Evolutionary conservation across 2,888 invertebrate species (phyloP), one percentile per base, ranked within the genome.

Genomic region (Trissolcus brochymenae): DNA sequence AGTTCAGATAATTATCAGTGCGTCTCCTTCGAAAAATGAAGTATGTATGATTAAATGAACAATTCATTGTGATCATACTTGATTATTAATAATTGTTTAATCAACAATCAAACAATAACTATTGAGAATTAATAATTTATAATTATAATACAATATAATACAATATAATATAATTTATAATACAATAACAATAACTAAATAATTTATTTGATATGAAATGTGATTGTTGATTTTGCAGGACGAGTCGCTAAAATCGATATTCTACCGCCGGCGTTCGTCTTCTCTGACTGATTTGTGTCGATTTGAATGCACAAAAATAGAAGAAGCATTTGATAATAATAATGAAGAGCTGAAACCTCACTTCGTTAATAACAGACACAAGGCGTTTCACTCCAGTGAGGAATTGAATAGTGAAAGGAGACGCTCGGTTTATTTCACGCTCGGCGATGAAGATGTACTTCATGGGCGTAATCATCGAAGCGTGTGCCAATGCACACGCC

Each of bases 1-100:
- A 29, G 84, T 88, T 0, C 86, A 86, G 51, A 87, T 88, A 81
- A 81, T 88, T 50, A 85, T 87, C 2, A 84, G 82, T 56, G 83
- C 87, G 67, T 82, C 82, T 17, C 60, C 75, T 0, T 65, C 83
- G 4, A 76, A 77, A 46, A 80, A 80, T n/a, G 46, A 71, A 16
- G 79, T 80, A 70, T n/a, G 74, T 68, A 46, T 6, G 40, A 54
- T 16, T 29, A 17, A 13, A 41, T 25, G 29, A 7, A 25, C 17
- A 62, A 62, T 64, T n/a, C 2, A 29, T 53, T 43, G 3, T 14
- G 13, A 43, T 43, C 43, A n/a, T 11, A 43, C n/a, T n/a, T 2
- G 19, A 2, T 1, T 41, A 1, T 41, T 25, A 25, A 25, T 25
- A 6, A 4, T 4, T 25, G 4, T 25, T 25, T 25, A 25, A 25